Evolutionary conservation across 2,888 invertebrate genomes (phyloP).

Genomic region (Drosophila mettleri): DNA sequence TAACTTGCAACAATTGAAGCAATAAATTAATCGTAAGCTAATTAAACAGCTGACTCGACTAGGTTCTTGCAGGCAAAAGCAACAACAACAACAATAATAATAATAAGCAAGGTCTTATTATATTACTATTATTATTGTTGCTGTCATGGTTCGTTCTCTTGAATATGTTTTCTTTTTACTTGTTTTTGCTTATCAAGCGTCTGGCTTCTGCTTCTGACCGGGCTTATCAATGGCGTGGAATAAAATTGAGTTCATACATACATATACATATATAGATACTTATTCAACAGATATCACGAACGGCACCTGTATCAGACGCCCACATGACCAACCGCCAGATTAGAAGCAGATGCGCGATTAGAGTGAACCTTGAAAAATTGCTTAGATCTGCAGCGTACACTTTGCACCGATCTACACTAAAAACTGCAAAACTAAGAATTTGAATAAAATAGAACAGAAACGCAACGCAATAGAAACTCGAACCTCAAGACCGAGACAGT

Average conservation of each 20-base stretch:
- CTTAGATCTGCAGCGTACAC: conserved; percentile 3
- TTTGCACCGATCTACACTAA: conserved; percentile 3
- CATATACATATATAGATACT: conserved; percentile 17
- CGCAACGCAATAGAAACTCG: conserved; percentile 48
- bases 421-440: not conserved
- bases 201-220: conserved; percentile 61
- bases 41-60: conserved; percentile 74
- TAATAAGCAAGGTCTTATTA: conserved; percentile 51
- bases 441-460: conserved; percentile 14
- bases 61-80: conserved; percentile 35
- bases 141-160: conserved; percentile 47
- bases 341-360: conserved; percentile 29
- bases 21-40: conserved; percentile 71
- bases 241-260: conserved; percentile 50
- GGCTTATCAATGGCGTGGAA: conserved; percentile 56
- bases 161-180: conserved; percentile 20
- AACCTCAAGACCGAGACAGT: conserved; percentile 34
- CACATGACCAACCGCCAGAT: conserved; percentile 56
- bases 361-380: conserved; percentile 14
- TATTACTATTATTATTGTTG: conserved; percentile 13
- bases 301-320: conserved; percentile 41
- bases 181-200: conserved; percentile 67
- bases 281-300: conserved; percentile 36
- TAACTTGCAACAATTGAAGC: conserved; percentile 22
- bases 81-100: conserved; percentile 37